A percentile compares a stretch with the other conserved stretches of the same genome.
Evolutionary conservation across 2,797 vertebrate genomes (phyloP).

Genomic region (Rhynchotus rufescens): DNA sequence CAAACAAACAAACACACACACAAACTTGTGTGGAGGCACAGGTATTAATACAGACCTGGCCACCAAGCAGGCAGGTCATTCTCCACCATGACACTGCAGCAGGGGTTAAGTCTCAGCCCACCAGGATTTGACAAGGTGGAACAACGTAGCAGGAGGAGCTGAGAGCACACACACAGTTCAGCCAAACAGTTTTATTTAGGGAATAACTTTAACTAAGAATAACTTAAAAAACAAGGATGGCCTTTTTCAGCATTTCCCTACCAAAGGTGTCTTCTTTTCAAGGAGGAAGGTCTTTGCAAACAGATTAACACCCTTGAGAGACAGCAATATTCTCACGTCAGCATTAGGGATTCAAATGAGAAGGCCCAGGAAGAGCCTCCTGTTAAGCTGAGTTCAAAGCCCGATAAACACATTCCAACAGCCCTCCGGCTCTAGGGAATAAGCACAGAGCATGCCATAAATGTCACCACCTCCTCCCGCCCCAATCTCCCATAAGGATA

Average conservation of each 20-base stretch:
- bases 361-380: not conserved
- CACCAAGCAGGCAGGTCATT: not conserved
- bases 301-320: not conserved
- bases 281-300: not conserved
- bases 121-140: accelerated
- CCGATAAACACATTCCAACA: not conserved
- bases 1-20: too few species aligned
- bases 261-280: not conserved
- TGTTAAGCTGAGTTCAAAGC: not conserved
- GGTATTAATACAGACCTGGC: not conserved
- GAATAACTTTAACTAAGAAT: not conserved
- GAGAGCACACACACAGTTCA: not conserved
- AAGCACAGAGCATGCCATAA: not conserved
- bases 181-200: not conserved
- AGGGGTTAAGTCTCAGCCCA: not conserved
- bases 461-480: not conserved
- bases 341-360: not conserved
- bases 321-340: not conserved
- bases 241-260: not conserved
- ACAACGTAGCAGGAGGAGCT: not conserved
- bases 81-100: not conserved
- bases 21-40: not conserved
- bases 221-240: not conserved
- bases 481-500: not conserved
- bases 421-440: not conserved